These are phyloP conservation scores for Gyps fulvus DNA, from an alignment of 2,113 vertebrate species.

Conservation along the genomic window DNA sequence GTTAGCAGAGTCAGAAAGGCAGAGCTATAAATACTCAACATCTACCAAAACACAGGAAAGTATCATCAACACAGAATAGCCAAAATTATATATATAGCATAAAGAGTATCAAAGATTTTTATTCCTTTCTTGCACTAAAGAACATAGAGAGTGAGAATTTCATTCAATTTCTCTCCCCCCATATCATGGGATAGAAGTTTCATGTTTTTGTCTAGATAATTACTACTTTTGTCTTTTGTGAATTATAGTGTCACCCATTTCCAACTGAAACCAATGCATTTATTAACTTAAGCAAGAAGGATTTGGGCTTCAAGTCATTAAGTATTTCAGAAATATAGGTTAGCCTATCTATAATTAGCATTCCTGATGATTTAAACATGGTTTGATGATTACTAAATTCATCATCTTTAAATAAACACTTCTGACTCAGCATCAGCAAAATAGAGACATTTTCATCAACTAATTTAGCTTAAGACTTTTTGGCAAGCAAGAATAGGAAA, in stretches of 20 bases:
- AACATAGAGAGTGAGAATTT: neutral
- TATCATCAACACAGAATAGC: neutral
- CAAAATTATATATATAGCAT: neutral
- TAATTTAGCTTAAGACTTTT: constrained; percentile 40
- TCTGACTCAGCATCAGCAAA: constrained; percentile 55
- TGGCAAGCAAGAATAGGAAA: constrained; percentile 34
- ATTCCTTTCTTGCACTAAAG: neutral
- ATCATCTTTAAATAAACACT: constrained; percentile 60
- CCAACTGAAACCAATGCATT: neutral
- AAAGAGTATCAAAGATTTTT: neutral
- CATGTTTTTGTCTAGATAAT: neutral
- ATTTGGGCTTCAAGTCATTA: neutral
- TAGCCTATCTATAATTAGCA: constrained; percentile 38
- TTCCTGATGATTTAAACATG: constrained; percentile 32
- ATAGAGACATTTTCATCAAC: constrained; percentile 48
- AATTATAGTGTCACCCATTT: neutral
- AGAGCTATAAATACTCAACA: neutral
- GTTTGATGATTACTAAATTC: constrained; percentile 51
- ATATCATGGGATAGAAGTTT: neutral
- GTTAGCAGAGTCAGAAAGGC: neutral
- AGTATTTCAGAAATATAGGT: constrained; percentile 39
- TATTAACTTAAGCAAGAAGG: neutral
- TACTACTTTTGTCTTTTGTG: neutral
- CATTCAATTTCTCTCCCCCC: neutral
- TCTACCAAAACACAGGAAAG: neutral